Conservation (phyloP, 2,113 vertebrate genomes). For the Ophiodon elongatus region DNA sequence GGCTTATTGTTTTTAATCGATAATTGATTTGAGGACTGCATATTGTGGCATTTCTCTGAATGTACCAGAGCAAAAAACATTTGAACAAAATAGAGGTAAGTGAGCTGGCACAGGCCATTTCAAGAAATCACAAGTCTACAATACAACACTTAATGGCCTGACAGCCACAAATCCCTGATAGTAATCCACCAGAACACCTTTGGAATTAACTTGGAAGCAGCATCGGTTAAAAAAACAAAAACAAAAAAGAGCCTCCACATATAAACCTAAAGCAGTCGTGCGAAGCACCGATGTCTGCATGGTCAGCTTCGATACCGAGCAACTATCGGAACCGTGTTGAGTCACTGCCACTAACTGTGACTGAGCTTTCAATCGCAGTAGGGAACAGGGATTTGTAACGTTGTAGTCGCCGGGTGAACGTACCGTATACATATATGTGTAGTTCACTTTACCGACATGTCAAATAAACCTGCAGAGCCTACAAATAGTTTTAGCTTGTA, state of each 20-base stretch:
- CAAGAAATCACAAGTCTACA: not conserved
- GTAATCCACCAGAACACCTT: conserved; percentile 3
- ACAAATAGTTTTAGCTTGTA: not conserved
- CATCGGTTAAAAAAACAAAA: not conserved
- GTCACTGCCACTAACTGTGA: conserved; percentile 2
- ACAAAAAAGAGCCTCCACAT: conserved; percentile 5
- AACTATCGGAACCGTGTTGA: not conserved
- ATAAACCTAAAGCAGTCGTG: not conserved
- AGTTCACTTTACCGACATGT: not conserved
- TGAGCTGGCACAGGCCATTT: not conserved
- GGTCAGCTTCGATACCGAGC: not conserved
- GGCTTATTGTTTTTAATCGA: not conserved
- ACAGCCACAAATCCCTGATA: not conserved
- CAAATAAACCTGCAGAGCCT: not conserved
- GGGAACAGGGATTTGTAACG: not conserved
- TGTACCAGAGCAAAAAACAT: not conserved
- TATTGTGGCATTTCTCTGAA: not conserved
- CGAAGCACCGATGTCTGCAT: not conserved
- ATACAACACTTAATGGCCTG: conserved; percentile 2
- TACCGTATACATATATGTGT: not conserved
- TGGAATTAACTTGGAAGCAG: conserved; percentile 16
- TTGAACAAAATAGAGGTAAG: not conserved
- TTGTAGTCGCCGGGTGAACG: not conserved
- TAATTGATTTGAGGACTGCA: not conserved
- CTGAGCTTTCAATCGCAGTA: conserved; percentile 6